Conservation (phyloP, 30 jellyfish, hydroid and myxozoan genomes). For the Pelagia noctiluca region DNA sequence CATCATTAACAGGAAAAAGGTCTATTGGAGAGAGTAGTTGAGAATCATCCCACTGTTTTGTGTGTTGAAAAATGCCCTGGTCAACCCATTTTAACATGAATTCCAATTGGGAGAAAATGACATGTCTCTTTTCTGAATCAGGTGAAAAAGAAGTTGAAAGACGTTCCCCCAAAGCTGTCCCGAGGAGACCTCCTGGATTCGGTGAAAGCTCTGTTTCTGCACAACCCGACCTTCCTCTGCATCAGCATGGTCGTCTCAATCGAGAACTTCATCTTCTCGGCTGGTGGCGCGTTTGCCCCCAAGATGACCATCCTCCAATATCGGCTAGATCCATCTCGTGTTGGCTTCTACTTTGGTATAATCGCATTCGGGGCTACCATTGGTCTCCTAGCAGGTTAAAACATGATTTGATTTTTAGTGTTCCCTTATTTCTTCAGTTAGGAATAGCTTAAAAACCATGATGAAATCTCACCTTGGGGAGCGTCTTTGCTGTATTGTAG, state of each 20-base stretch:
- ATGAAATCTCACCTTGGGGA: too few relatives aligned
- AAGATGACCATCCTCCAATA: constrained; percentile 70
- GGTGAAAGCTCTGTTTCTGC: constrained; percentile 29
- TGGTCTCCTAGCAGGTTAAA: constrained; percentile 63
- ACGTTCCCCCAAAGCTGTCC: not conserved
- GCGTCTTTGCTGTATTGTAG: too few relatives aligned
- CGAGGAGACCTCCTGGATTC: constrained; percentile 10
- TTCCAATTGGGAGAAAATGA: too few relatives aligned
- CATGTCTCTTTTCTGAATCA: not conserved
- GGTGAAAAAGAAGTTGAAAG: not conserved
- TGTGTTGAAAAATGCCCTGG: too few relatives aligned
- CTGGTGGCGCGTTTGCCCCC: constrained; percentile 65
- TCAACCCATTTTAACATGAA: too few relatives aligned
- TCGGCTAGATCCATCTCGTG: constrained; percentile 58
- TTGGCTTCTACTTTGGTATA: constrained; percentile 43
- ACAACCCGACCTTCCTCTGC: constrained; percentile 61
- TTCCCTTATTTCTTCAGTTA: not conserved
- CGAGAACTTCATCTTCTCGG: constrained; percentile 42
- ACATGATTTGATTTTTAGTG: not conserved
- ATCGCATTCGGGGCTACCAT: constrained; percentile 33
- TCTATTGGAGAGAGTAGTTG: too few relatives aligned
- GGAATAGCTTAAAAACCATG: too few relatives aligned
- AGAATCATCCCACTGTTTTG: too few relatives aligned
- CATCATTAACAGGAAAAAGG: too few relatives aligned
- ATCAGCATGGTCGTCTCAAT: constrained; percentile 56